Evolutionary conservation across 2,797 vertebrate genomes (phyloP), one percentile per base, ranked within the genome.

Genomic region (Cryptoprocta ferox): DNA sequence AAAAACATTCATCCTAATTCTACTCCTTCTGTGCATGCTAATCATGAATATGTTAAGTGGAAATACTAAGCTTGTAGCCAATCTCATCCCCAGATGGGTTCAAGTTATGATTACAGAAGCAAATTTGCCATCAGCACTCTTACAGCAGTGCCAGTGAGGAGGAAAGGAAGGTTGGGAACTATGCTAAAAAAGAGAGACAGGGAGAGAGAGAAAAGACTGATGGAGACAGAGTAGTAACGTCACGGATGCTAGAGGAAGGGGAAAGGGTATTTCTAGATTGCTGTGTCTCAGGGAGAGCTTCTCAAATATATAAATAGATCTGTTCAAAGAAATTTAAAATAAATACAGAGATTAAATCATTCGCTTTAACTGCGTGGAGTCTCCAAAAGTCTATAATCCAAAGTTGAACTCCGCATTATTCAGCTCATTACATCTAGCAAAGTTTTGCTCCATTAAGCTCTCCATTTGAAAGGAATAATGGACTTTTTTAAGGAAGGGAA

Each of bases 1-100:
- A 98, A 99, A 99, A 99, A 99, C 99, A 99, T 99, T 98, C 98
- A 98, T 99, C 98, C 98, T 99, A 99, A 99, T 99, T 99, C 98
- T 98, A 78, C 92, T 98, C 98, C 98, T 99, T 98, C 98, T 99
- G 98, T 98, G 98, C 98, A 98, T 98, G 98, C 98, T 99, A 99
- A 99, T 98, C 98, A 98, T 98, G 98, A 99, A 98, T 98, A 98
- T 98, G 98, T 98, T 99, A 98, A 99, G 98, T 98, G 98, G 98
- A 99, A 99, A 98, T 98, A 98, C 98, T 98, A 98, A 98, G 98
- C 98, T 98, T 98, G 96, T 98, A 98, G 98, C 98, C 98, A 99
- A 97, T 98, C 98, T 98, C 98, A 97, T 98, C 98, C 98, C 98
- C 98, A 99, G 98, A 98, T 98, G 98, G 98, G 98, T 98, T 99